Evolutionary conservation across 1,140 invertebrate species (phyloP).

Genomic region (Diploscapter pachys): DNA sequence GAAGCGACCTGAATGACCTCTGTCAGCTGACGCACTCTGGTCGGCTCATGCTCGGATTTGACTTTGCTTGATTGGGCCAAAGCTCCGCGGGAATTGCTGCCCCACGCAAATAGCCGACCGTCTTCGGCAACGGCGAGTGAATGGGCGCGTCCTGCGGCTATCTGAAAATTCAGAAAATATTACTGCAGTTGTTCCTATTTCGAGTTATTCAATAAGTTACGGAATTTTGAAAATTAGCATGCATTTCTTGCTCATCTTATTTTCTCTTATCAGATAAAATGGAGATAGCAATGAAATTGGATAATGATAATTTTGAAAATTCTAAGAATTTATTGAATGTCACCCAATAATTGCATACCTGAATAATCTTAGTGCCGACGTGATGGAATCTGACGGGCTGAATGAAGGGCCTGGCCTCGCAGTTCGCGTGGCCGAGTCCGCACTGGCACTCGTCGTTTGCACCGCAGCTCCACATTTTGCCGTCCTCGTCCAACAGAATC

Average conservation of each 20-base stretch:
- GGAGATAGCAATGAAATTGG: neutral
- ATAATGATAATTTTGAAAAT: neutral
- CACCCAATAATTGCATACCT: neutral
- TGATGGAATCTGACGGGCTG: constrained; percentile 28
- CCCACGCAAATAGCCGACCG: constrained; percentile 78
- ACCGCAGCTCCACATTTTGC: constrained; percentile 76
- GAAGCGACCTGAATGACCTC: constrained; percentile 77
- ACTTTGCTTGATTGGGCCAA: constrained; percentile 13
- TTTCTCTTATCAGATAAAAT: neutral
- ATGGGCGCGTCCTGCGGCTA: constrained; percentile 35
- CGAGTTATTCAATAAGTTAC: no score
- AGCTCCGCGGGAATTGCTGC: constrained; percentile 67
- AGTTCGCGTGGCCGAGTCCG: constrained; percentile 64
- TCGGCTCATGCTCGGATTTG: constrained; percentile 50
- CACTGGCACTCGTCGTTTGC: constrained; percentile 84
- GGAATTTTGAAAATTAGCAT: no score
- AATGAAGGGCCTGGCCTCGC: constrained; percentile 33
- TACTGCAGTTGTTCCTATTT: no score
- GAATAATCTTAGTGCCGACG: constrained; percentile 32
- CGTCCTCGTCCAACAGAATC: constrained; percentile 72
- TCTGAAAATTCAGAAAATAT: neutral
- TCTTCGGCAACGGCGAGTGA: constrained; percentile 75
- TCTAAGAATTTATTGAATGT: neutral
- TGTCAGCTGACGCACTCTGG: constrained; percentile 19
- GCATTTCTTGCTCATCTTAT: no score